phyloP scores from a whole-genome alignment of 2,888 invertebrate species.

The Nephrotoma appendiculata region DNA sequence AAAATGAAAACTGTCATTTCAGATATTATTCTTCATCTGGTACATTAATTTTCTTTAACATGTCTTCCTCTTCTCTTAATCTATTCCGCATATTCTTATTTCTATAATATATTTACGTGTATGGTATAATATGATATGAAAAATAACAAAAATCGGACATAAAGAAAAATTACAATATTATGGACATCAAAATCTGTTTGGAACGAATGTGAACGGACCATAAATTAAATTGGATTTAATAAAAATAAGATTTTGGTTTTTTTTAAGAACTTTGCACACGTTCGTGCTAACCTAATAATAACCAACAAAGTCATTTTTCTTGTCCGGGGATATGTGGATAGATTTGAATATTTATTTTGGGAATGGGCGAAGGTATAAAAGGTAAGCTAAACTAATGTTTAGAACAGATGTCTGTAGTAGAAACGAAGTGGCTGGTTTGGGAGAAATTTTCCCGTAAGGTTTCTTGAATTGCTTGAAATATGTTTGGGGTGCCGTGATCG shows the following conservation, averaged over 20 bases:
- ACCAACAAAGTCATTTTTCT: not conserved
- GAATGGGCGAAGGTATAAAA: not conserved
- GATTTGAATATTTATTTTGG: not conserved
- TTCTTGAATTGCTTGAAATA: no score
- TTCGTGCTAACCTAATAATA: not conserved
- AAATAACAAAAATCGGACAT: not conserved
- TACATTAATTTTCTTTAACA: not conserved
- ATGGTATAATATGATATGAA: not conserved
- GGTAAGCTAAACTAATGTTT: no score
- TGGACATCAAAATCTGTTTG: not conserved
- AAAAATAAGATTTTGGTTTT: not conserved
- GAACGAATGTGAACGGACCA: not conserved
- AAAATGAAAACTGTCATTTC: not conserved
- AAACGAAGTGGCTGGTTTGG: no score
- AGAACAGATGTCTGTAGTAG: no score
- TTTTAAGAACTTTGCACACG: not conserved
- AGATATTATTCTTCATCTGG: not conserved
- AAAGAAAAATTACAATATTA: not conserved
- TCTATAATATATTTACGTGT: not conserved
- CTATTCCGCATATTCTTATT: not conserved
- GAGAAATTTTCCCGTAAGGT: no score
- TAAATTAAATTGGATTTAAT: not conserved
- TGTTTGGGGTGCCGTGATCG: no score
- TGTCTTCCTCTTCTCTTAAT: not conserved
- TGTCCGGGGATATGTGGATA: not conserved